Conservation (phyloP, 2,888 invertebrate species). For the Trissolcus brochymenae region DNA sequence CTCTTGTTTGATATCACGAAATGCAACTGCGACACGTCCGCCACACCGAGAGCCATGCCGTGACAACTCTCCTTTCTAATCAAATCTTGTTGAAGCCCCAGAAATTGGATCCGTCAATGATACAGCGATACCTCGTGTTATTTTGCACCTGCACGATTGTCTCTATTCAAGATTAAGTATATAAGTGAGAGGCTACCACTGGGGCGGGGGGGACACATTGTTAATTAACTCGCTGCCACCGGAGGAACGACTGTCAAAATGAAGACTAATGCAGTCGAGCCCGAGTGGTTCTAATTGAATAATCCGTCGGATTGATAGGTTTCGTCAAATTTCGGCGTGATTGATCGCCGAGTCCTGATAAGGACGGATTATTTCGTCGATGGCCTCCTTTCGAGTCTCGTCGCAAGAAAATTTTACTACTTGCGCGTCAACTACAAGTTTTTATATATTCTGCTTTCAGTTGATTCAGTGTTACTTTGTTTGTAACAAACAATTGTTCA, state of each 20-base stretch:
- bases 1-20: conserved; percentile 14
- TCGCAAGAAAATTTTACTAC: not conserved
- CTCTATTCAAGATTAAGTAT: conserved; percentile 10
- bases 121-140: conserved; percentile 7
- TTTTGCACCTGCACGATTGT: conserved; percentile 14
- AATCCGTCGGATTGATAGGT: conserved; percentile 26
- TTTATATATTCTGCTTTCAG: too few species aligned
- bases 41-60: conserved; percentile 5
- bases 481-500: too few species aligned
- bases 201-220: conserved; percentile 9
- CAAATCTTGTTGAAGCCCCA: conserved; percentile 11
- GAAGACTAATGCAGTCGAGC: conserved; percentile 26
- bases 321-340: conserved; percentile 22
- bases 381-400: not conserved
- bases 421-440: too few species aligned
- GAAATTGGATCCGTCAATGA: conserved; percentile 17
- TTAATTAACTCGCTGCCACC: conserved; percentile 27
- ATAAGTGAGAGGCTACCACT: conserved; percentile 2
- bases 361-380: not conserved
- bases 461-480: too few species aligned
- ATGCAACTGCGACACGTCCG: conserved; percentile 7
- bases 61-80: conserved; percentile 15
- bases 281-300: conserved; percentile 24
- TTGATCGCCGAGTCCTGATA: conserved; percentile 10
- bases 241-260: conserved; percentile 15